Percentiles rank a stretch among this genome's conserved stretches.
These are phyloP conservation scores for honey bee (Apis mellifera) DNA, from an alignment of 1,140 invertebrate genomes.

Conservation along the genomic window Amel_HAv3.1 CM009935.2:3030001-3030500, in stretches of 20 bases:
- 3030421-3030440: neutral
- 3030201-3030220: conserved; percentile 44
- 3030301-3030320: neutral
- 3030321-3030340: no score
- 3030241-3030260: neutral
- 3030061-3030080: conserved; percentile 30
- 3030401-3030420: no score
- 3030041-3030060: conserved; percentile 28
- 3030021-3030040: conserved; percentile 50
- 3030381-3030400: no score
- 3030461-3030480: neutral
- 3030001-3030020: conserved; percentile 69
- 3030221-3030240: conserved; percentile 11
- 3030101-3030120: conserved; percentile 43
- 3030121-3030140: conserved; percentile 58
- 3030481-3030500: no score
- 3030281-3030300: neutral
- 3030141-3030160: conserved; percentile 53
- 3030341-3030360: no score
- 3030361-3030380: no score
- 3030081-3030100: conserved; percentile 14
- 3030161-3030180: conserved; percentile 56
- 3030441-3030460: neutral
- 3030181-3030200: conserved; percentile 41
- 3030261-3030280: neutral